These are phyloP conservation scores for Sternarchorhynchus goeldii DNA, from an alignment of 2,797 vertebrate genomes.

Conservation along the genomic window DNA sequence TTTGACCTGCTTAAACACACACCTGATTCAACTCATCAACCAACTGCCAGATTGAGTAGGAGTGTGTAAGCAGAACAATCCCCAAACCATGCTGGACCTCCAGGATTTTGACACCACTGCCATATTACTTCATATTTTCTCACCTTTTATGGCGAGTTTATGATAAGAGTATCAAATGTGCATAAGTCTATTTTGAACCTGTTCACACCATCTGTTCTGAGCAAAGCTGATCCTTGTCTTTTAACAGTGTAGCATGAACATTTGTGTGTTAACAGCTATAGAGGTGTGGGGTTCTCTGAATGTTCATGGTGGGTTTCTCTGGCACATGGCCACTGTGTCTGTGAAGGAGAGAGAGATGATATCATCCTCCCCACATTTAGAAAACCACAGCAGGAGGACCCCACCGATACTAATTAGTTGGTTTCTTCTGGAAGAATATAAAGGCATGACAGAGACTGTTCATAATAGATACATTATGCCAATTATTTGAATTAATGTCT, in stretches of 20 bases:
- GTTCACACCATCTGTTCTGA: not conserved
- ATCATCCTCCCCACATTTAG: slow-evolving; percentile 37
- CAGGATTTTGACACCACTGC: not conserved
- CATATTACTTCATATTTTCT: not conserved
- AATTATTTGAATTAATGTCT: not conserved
- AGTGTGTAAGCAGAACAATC: no score
- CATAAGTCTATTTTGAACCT: not conserved
- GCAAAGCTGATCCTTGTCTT: not conserved
- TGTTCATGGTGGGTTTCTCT: not conserved
- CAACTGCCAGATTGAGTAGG: no score
- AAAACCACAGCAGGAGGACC: slow-evolving; percentile 13
- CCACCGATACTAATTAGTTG: slow-evolving; percentile 31
- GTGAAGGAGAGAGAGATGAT: slow-evolving; percentile 26
- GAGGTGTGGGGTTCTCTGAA: not conserved
- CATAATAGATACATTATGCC: slow-evolving; percentile 26
- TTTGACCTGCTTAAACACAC: no score
- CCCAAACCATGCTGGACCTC: not conserved
- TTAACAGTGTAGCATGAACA: not conserved
- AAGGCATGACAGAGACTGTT: slow-evolving; percentile 12
- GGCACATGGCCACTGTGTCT: not conserved
- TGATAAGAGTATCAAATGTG: not conserved
- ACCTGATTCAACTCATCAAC: no score
- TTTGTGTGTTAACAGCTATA: slow-evolving; percentile 10
- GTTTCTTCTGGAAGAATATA: slow-evolving; percentile 28
- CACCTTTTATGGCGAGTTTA: not conserved